A percentile compares a stretch with the other conserved stretches of the same genome.
Evolutionary conservation across 2,888 invertebrate species (phyloP).

Genomic region (Siphlonurus alternatus): DNA sequence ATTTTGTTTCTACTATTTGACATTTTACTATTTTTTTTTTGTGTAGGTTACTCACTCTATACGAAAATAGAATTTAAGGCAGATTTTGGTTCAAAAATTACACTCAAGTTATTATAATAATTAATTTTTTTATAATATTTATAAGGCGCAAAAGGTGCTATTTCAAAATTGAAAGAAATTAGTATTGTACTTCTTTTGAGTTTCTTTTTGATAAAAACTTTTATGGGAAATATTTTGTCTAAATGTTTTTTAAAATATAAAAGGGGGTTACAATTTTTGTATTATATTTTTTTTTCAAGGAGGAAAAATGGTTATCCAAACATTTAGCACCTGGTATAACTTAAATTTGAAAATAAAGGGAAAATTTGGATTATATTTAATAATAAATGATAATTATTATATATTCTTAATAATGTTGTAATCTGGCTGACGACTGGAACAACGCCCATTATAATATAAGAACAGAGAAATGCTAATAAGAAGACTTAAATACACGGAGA

Average conservation of each 20-base stretch:
- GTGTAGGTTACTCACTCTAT: conserved; percentile 23
- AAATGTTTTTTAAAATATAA: not conserved
- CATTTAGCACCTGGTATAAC: not conserved
- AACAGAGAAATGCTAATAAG: not conserved
- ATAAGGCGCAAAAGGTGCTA: conserved; percentile 3
- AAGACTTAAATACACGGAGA: not conserved
- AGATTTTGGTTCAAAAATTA: conserved; percentile 41
- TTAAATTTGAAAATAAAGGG: not conserved
- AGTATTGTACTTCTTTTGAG: not conserved
- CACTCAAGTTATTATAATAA: conserved; percentile 30
- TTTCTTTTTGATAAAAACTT: not conserved
- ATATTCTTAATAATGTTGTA: not conserved
- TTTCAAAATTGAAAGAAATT: not conserved
- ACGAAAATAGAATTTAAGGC: conserved; percentile 49
- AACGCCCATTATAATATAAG: not conserved
- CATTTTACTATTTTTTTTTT: conserved; percentile 23
- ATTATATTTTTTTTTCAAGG: not conserved
- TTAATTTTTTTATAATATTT: conserved; percentile 17
- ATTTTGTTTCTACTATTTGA: conserved; percentile 15
- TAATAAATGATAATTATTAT: not conserved
- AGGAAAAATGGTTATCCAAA: not conserved
- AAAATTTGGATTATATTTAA: not conserved
- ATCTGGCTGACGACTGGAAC: not conserved
- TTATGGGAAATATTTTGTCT: not conserved
- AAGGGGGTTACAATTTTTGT: not conserved